A percentile compares a stretch with the other conserved stretches of the same genome.
Evolutionary conservation across 2,888 invertebrate species (phyloP).

Genomic region (Luffia ferchaultella): DNA sequence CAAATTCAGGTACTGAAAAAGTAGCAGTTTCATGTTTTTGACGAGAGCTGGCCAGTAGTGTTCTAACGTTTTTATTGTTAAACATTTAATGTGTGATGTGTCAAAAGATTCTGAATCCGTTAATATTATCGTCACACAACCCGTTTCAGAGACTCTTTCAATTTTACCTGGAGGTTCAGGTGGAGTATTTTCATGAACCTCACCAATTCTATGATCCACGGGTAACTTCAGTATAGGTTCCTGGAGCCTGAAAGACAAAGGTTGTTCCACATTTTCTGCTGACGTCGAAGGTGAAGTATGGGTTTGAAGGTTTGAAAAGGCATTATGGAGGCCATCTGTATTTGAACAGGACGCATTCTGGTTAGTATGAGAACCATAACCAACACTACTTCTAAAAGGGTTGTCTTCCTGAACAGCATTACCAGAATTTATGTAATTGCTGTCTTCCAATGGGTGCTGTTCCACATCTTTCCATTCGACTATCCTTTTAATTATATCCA

Average conservation of each 20-base stretch:
- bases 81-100: conserved; percentile 85
- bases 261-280: conserved; percentile 25
- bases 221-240: conserved; percentile 48
- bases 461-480: conserved; percentile 89
- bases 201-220: conserved; percentile 27
- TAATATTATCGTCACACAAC: conserved; percentile 69
- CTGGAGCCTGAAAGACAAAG: conserved; percentile 36
- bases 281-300: conserved; percentile 44
- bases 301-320: conserved; percentile 56
- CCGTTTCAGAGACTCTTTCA: conserved; percentile 51
- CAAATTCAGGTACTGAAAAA: conserved; percentile 65
- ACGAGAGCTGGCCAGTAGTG: conserved; percentile 86
- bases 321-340: conserved; percentile 42
- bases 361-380: conserved; percentile 29
- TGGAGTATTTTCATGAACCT: conserved; percentile 36
- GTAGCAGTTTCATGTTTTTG: conserved; percentile 70
- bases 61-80: conserved; percentile 85
- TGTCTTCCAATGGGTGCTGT: conserved; percentile 81
- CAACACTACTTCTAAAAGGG: conserved; percentile 45
- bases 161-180: conserved; percentile 35
- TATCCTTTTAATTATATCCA: conserved; percentile 86
- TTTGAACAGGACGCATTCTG: conserved; percentile 34
- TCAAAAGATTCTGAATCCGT: conserved; percentile 85
- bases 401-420: conserved; percentile 52
- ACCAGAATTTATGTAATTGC: conserved; percentile 45